phyloP scores from a whole-genome alignment of 2,888 invertebrate species.

The Panzeria rudis region DNA sequence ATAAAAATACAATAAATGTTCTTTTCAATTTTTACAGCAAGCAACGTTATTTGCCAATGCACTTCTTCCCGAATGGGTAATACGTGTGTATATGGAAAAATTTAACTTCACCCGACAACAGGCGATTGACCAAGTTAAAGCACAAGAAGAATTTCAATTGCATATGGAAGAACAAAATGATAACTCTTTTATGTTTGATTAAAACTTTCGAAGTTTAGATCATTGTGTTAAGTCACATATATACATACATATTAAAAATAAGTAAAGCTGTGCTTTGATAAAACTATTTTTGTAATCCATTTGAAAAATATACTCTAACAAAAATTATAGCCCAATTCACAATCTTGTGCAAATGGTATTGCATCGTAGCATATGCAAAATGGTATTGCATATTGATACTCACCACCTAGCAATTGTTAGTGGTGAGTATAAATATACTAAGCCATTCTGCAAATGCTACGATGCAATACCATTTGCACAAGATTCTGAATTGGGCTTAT shows the following conservation, averaged over 20 bases:
- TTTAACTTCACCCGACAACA: conserved; percentile 75
- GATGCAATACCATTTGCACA: too few species aligned
- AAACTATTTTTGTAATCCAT: background rate
- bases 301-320: background rate
- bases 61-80: conserved; percentile 80
- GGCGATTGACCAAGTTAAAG: conserved; percentile 77
- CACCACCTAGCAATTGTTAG: too few species aligned
- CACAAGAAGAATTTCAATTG: conserved; percentile 76
- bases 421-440: too few species aligned
- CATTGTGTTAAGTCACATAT: background rate
- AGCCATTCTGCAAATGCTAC: too few species aligned
- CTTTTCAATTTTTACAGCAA: conserved; percentile 74
- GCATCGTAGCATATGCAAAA: too few species aligned
- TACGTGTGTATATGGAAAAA: conserved; percentile 79
- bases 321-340: too few species aligned
- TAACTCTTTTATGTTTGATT: conserved; percentile 73
- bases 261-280: conserved; percentile 37
- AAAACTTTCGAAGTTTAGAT: background rate
- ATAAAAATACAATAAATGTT: conserved; percentile 3
- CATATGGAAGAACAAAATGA: conserved; percentile 74
- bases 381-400: too few species aligned
- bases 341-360: too few species aligned
- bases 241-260: background rate
- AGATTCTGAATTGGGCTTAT: too few species aligned
- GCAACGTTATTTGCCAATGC: conserved; percentile 79